These are phyloP conservation scores for Meriones psammophilus DNA, from an alignment of 2,797 vertebrate species.

Conservation along the genomic window DNA sequence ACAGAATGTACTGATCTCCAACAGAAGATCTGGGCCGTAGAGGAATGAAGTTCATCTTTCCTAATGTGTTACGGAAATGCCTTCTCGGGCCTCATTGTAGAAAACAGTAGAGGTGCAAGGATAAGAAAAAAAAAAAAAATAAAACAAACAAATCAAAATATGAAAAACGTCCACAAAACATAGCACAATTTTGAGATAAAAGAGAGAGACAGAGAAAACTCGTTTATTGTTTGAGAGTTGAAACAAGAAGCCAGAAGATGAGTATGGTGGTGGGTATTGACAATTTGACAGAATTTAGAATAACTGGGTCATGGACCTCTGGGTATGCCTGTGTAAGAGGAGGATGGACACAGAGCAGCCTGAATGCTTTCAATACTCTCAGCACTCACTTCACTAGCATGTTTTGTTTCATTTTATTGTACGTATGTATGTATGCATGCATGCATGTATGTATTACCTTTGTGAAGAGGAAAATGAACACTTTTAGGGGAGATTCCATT, in stretches of 20 bases:
- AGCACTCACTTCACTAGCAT: neutral
- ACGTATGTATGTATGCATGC: neutral
- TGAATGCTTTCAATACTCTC: neutral
- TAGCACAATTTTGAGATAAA: neutral
- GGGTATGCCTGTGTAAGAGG: neutral
- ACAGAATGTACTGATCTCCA: neutral
- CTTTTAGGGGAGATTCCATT: neutral
- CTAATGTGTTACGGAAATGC: neutral
- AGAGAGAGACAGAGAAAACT: no score
- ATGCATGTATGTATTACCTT: neutral
- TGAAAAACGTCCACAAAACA: neutral
- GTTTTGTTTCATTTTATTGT: slow-evolving; percentile 28
- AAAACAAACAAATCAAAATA: neutral
- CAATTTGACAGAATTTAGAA: neutral
- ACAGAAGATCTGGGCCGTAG: neutral
- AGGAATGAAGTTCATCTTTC: neutral
- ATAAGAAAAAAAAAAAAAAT: neutral
- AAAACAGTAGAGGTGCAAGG: neutral
- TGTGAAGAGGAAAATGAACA: neutral
- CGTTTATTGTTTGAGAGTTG: neutral
- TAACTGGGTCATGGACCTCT: neutral
- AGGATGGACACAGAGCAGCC: neutral
- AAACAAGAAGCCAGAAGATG: neutral
- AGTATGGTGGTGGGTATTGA: neutral
- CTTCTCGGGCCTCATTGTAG: neutral